Conservation (phyloP, 2,797 vertebrate species). For the Diplodus sargus region DNA sequence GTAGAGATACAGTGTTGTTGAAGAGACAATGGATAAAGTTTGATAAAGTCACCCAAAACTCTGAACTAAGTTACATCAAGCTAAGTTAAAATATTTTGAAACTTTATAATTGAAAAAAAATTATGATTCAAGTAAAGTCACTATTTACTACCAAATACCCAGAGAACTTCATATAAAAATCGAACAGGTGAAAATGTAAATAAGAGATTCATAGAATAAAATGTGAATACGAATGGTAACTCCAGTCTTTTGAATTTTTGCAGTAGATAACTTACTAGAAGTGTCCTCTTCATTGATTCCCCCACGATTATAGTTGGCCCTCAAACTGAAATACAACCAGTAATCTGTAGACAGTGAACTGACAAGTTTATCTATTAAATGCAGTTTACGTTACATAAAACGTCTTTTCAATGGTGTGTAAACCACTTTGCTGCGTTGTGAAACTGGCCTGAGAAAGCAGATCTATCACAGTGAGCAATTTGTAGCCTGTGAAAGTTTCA, state of each 20-base stretch:
- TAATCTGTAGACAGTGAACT: neutral
- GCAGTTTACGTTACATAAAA: neutral
- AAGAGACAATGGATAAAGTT: neutral
- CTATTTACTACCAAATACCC: neutral
- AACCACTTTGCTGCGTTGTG: constrained; percentile 22
- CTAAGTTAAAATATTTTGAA: neutral
- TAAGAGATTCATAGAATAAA: too few species aligned
- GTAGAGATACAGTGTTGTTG: neutral
- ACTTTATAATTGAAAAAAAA: neutral
- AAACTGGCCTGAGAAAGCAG: constrained; percentile 15
- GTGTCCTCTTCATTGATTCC: neutral
- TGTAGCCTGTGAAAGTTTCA: constrained; percentile 33
- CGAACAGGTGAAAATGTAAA: too few species aligned
- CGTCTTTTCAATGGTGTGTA: constrained; percentile 29
- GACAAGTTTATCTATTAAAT: neutral
- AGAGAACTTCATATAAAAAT: neutral
- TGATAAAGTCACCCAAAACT: neutral
- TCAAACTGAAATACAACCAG: constrained; percentile 2
- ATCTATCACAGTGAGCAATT: constrained; percentile 19
- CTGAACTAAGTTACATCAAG: too few species aligned
- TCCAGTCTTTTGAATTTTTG: neutral
- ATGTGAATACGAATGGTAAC: neutral
- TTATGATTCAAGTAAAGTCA: neutral
- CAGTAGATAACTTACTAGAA: neutral
- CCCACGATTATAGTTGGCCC: neutral